Percentiles rank a stretch among this genome's conserved stretches.
Evolutionary conservation across 2,797 vertebrate species (phyloP).

Genomic region (Tinamus major): DNA sequence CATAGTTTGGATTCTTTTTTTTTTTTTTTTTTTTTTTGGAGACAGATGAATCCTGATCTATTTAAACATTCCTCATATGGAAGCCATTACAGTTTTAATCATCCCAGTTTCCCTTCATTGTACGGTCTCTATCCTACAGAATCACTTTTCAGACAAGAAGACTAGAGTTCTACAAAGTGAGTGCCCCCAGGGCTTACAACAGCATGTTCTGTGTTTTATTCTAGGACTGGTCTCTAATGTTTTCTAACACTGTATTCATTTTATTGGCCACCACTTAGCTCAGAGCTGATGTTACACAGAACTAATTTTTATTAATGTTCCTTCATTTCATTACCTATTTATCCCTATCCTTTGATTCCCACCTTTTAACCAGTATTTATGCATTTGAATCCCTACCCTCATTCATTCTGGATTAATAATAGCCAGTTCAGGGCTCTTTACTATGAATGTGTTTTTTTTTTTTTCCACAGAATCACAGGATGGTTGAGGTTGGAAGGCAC

Average conservation of each 20-base stretch:
- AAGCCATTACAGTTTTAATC: not conserved
- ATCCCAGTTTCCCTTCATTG: not conserved
- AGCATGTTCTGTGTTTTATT: not conserved
- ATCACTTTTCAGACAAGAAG: constrained; percentile 11
- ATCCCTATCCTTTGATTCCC: not conserved
- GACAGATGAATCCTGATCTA: not conserved
- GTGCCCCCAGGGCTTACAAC: not conserved
- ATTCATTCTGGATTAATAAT: not conserved
- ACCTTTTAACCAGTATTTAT: not conserved
- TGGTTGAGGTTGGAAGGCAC: not conserved
- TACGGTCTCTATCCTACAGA: not conserved
- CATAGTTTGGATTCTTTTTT: too few species aligned
- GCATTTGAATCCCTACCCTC: not conserved
- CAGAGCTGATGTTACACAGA: not conserved
- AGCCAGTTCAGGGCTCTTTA: not conserved
- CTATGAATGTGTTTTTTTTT: not conserved
- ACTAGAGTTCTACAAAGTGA: not conserved
- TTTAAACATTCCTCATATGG: not conserved
- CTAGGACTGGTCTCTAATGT: not conserved
- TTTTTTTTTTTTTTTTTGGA: not conserved
- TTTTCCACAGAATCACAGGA: not conserved
- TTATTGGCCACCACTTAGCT: not conserved
- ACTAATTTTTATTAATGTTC: not conserved
- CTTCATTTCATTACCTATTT: not conserved
- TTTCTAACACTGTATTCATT: not conserved